Evolutionary conservation across 2,888 invertebrate species (phyloP), one percentile per base, ranked within the genome.

Genomic region (Augiades crinisus): DNA sequence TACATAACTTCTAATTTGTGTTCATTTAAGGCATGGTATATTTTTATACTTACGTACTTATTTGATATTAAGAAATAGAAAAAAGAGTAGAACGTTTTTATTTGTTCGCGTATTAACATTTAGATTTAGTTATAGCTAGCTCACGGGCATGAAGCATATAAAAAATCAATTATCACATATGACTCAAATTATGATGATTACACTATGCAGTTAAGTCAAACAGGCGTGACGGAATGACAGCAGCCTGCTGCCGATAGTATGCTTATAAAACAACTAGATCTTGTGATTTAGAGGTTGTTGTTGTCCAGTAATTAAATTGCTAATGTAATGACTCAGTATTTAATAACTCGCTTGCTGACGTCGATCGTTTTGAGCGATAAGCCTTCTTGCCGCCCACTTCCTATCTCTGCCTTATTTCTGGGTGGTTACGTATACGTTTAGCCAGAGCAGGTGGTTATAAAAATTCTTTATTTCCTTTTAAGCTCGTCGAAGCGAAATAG

Each of bases 301-400:
- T 53, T 56, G 40, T 54, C 41, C 47, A 47, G 50, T 60, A 63
- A 65, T 67, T 65, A 60, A 62, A 61, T 63, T 63, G 64, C 62
- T 67, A 64, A 70, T 65, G 53, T 56, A 61, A 60, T 60, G 60
- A 64, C 57, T 64, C 62, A 61, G 56, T 64, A 64, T 66, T 66
- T 68, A 68, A 67, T 67, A 66, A 64, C 57, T 57, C 53, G 45
- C 57, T 60, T 53, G 63, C 57, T 60, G 56, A 57, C 59, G 58
- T 60, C 58, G 70, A 71, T 75, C 64, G 67, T 61, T 71, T 63
- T 62, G 55, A 61, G 56, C 61, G 77, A 77, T 78, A 79, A 71
- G 61, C 55, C 47, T 41, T 58, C 56, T 54, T 55, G 57, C 64
- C 76, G 70, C 78, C 81, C 67, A 76, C 72, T 70, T 72, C 72